Conservation (phyloP, 2,888 invertebrate genomes). For the Eupithecia inturbata region DNA sequence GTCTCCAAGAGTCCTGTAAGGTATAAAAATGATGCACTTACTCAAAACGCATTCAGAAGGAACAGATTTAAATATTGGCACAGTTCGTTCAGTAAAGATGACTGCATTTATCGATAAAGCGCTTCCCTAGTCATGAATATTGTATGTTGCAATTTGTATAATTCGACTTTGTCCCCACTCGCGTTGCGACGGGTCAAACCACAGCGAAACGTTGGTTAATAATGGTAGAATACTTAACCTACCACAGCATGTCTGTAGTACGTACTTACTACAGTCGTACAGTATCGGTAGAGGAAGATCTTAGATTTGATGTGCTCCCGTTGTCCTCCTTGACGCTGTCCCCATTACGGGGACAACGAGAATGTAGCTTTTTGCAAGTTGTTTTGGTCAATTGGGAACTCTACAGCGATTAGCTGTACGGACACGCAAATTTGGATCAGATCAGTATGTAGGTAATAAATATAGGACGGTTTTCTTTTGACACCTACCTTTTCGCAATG, state of each 20-base stretch:
- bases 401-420: too few relatives aligned
- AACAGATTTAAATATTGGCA: background rate
- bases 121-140: conserved; percentile 78
- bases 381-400: too few relatives aligned
- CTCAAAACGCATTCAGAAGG: too few relatives aligned
- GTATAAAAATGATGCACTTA: too few relatives aligned
- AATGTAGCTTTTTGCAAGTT: too few relatives aligned
- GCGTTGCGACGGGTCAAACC: conserved; percentile 45
- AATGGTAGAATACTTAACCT: background rate
- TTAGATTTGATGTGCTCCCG: background rate
- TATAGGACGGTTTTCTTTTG: too few relatives aligned
- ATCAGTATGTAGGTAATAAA: too few relatives aligned
- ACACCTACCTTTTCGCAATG: too few relatives aligned
- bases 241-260: background rate
- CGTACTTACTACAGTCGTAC: background rate
- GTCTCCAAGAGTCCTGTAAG: too few relatives aligned
- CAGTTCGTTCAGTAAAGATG: background rate
- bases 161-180: conserved; percentile 79
- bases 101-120: conserved; percentile 20
- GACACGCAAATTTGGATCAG: too few relatives aligned
- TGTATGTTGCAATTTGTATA: conserved; percentile 83
- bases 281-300: background rate
- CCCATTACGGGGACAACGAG: too few relatives aligned
- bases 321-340: too few relatives aligned
- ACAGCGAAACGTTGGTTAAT: conserved; percentile 6